Base-by-base conservation (phyloP, 1,140 invertebrate genomes). In the Psix sp. region DNA sequence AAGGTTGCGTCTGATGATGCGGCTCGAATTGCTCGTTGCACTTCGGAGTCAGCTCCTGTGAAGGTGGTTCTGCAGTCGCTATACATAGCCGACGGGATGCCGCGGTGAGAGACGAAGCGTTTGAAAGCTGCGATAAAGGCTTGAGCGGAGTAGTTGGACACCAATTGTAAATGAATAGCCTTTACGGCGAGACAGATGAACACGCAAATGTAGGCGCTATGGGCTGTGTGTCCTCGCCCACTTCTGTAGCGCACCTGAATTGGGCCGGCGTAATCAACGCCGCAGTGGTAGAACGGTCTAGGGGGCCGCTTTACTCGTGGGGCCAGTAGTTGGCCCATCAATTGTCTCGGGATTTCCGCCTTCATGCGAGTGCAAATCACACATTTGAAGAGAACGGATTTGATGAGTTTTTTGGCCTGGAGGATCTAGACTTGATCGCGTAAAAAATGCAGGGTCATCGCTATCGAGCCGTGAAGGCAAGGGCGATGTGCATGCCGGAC, bases 151-250 rank as follows among this genome's bases (percentile, higher is more conserved):
- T 35, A 35, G 13, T 35, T 11, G 2, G 33, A 35, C n/a, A 35
- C 33, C 5, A 35, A 11, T 13, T 35, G n/a, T 3, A 35, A 14
- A 35, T 35, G 33, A 35, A 35, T 35, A 13, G 33, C 33, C n/a
- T 35, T 35, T 1, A 35, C 33, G 2, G 5, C 33, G 2, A 35
- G 13, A 6, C 11, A 35, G 2, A 35, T 11, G n/a, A 35, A 35
- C 1, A 35, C 1, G 2, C n/a, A 10, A 13, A 35, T 35, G 6
- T 35, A 35, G 2, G 33, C 33, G 5, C n/a, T 10, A 11, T 11
- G 13, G 0, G 33, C n/a, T 13, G n/a, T 10, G 6, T 35, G 11
- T 13, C 33, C 33, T 2, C 6, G 33, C 2, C 33, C 3, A 2
- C 2, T 6, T 2, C 5, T 5, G 11, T 13, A 13, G 2, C 11